Evolutionary conservation across 37 sponge, comb jelly and placozoan species (phyloP), one percentile per base, ranked within the genome.

Genomic region (Amphimedon queenslandica): DNA sequence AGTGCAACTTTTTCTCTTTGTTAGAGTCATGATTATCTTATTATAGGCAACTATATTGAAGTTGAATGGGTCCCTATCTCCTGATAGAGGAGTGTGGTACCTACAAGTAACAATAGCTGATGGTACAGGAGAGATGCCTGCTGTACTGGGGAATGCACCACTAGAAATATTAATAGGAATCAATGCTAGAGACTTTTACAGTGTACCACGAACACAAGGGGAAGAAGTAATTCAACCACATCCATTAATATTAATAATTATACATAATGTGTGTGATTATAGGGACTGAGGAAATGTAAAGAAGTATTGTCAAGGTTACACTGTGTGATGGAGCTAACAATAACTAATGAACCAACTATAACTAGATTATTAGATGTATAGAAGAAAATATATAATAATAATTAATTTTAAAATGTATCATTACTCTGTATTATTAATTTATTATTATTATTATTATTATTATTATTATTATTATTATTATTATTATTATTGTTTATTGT

Each of bases 291-390:
- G 13, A 18, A 13, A 18, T 47, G 53, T 47, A 8, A 47, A 47
- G 13, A 47, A 18, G 13, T 13, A 47, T 47, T 47, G 28, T 13
- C 27, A 60, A 25, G 27, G 23, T n/a, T 60, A 6, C 61, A 60
- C 28, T 60, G 61, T 67, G 61, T 60, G 28, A 60, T 60, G 61
- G 61, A 60, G 28, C 28, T 60, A 60, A 11, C 23, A 60, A n/a
- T 13, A 5, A 6, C 21, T 60, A n/a, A 60, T 60, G 21, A 60
- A n/a, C 21, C 27, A 60, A 60, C 21, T 60, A 25, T 60, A 6
- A 25, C 27, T 25, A 60, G 61, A 25, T n/a, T 25, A 60, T n/a
- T 11, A n/a, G 61, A n/a, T 11, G 5, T 25, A 60, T 60, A 25
- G 5, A n/a, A 6, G 5, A 60, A 25, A 6, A n/a, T 60, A 11